Base-by-base conservation (phyloP, 2,113 vertebrate genomes). In the Upupa epops region DNA sequence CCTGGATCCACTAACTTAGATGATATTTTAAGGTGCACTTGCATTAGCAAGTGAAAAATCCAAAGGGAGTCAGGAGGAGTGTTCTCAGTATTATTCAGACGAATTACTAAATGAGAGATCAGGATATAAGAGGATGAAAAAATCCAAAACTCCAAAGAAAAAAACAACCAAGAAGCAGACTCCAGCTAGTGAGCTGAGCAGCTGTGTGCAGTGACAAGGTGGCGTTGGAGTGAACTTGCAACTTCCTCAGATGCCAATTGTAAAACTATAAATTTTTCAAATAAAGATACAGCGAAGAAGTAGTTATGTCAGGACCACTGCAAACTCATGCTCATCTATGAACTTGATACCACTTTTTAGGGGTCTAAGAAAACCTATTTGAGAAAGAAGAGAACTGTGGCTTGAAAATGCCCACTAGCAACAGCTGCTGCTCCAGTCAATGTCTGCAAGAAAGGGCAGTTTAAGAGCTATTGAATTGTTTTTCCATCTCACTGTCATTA, bases 401-500 rank as follows among this genome's bases (percentile, higher is more conserved):
- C 70, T 90, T 83, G 60, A 78, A 88, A 94, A 64, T 25, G 77
- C 31, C 24, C 19, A 64, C 31, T 34, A 77, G 36, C 45, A 90
- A 64, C 40, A 78, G 70, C 51, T 89, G 90, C 58, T 69, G 76
- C 66, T 55, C 22, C 32, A 54, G 77, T 73, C 76, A 88, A 40
- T 0, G 5, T 69, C 83, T 75, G 77, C 52, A 86, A 82, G 79
- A 83, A 87, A 63, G 83, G 71, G 54, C 76, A 86, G 83, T 88
- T 73, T 60, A 70, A 90, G 52, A 86, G 63, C 49, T 65, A 65
- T 75, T 12, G 1, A 45, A 65, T 69, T 73, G 80, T 73, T 88
- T 92, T 84, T 92, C 83, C 70, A 61, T 58, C 88, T 81, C 60
- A 52, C 49, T 66, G 70, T 29, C 77, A 56, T 88, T 64, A 81